A percentile compares a stretch with the other conserved stretches of the same genome.
phyloP scores from a whole-genome alignment of 2,113 vertebrate species.

The Hyperopisus bebe region DNA sequence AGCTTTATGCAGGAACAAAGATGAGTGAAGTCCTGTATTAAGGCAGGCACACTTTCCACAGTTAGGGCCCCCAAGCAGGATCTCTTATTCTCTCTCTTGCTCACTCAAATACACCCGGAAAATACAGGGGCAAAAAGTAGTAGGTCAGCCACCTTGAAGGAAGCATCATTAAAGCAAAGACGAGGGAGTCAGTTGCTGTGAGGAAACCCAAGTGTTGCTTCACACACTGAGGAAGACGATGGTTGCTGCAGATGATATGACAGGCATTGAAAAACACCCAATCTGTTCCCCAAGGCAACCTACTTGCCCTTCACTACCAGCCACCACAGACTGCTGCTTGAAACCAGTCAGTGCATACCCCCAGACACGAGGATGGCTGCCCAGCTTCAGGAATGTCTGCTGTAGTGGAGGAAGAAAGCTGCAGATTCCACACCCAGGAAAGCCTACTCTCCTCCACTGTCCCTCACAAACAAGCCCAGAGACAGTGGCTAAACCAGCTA shows the following conservation, averaged over 20 bases:
- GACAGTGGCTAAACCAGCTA: neutral
- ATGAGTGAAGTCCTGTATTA: neutral
- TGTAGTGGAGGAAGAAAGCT: neutral
- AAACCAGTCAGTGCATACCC: neutral
- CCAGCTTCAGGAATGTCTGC: neutral
- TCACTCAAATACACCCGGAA: neutral
- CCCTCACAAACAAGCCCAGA: neutral
- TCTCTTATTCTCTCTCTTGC: neutral
- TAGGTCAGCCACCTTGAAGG: slow-evolving; percentile 43
- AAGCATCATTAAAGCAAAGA: slow-evolving; percentile 33
- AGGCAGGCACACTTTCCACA: neutral
- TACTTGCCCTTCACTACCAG: neutral
- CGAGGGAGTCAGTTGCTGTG: slow-evolving; percentile 14
- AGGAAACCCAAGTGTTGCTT: neutral
- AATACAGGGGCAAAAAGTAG: slow-evolving; percentile 27
- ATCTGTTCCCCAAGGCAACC: neutral
- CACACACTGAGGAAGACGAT: neutral
- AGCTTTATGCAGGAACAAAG: neutral
- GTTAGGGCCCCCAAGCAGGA: neutral
- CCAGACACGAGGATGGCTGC: neutral
- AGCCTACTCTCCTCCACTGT: neutral
- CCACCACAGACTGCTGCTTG: neutral
- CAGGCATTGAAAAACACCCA: neutral
- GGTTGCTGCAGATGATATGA: neutral
- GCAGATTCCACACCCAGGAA: neutral